A percentile compares a stretch with the other conserved stretches of the same genome.
phyloP scores from a whole-genome alignment of 1,140 invertebrate genomes.

The Sarcophaga bullata region DNA sequence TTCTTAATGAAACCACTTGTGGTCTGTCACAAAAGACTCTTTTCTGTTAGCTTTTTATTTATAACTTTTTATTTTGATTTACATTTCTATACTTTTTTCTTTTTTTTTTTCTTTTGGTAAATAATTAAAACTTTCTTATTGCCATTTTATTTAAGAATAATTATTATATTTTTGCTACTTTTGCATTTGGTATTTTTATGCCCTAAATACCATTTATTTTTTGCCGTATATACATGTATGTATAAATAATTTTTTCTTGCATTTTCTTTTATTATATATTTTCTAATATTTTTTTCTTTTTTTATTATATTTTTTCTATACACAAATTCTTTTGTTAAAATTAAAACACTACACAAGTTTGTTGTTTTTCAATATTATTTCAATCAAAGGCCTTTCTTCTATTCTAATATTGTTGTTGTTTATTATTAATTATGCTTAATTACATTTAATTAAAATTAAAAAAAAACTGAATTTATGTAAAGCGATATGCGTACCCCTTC shows the following conservation, averaged over 20 bases:
- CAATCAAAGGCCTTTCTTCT: constrained; percentile 8
- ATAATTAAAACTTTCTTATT: not conserved
- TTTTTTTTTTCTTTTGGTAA: not conserved
- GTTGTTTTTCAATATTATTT: not conserved
- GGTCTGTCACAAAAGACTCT: not conserved
- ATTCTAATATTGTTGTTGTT: not conserved
- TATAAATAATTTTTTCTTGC: not conserved
- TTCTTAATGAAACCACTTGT: constrained; percentile 21
- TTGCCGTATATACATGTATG: no score
- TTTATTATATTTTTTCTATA: not conserved
- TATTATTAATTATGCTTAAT: constrained; percentile 11
- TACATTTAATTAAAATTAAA: not conserved
- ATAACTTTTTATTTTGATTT: not conserved
- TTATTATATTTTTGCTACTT: not conserved
- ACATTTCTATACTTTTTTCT: not conserved
- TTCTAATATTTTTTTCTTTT: not conserved
- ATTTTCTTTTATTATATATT: constrained; percentile 4
- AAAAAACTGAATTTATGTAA: not conserved
- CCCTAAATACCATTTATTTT: constrained; percentile 12
- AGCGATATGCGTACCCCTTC: not conserved
- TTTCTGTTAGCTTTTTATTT: not conserved
- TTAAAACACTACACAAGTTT: not conserved
- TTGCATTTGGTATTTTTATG: constrained; percentile 12
- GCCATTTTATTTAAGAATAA: not conserved
- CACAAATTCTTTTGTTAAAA: not conserved